Evolutionary conservation across 2,888 invertebrate genomes (phyloP).

Genomic region (Apodemia zela): DNA sequence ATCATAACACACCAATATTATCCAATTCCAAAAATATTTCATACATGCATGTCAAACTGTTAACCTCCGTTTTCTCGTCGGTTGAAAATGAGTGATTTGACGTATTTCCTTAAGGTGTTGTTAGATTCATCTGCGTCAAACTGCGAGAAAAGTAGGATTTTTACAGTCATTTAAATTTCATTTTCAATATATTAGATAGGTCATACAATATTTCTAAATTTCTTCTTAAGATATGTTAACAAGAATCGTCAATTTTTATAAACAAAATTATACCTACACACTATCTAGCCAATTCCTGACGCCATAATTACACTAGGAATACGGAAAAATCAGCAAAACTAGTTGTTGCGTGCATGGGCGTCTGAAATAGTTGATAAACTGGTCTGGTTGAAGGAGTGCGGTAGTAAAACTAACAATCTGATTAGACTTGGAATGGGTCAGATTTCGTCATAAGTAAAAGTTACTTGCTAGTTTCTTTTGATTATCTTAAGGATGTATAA

Average conservation of each 20-base stretch:
- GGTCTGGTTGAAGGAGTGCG: slow-evolving; percentile 30
- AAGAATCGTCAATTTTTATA: background rate
- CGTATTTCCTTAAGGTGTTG: too few relatives aligned
- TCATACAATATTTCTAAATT: too few relatives aligned
- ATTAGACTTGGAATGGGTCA: slow-evolving; percentile 29
- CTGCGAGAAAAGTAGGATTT: too few relatives aligned
- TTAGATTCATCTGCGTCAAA: too few relatives aligned
- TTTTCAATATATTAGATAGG: too few relatives aligned
- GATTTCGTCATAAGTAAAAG: slow-evolving; percentile 52
- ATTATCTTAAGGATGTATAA: background rate
- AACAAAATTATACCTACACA: background rate
- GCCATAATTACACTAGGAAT: slow-evolving; percentile 45
- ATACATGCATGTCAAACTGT: too few relatives aligned
- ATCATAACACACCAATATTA: too few relatives aligned
- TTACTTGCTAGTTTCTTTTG: slow-evolving; percentile 24
- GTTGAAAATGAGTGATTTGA: too few relatives aligned
- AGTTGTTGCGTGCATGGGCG: slow-evolving; percentile 38
- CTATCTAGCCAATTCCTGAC: slow-evolving; percentile 35
- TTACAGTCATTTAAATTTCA: too few relatives aligned
- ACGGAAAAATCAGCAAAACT: slow-evolving; percentile 48
- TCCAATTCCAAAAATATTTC: too few relatives aligned
- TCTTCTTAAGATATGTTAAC: too few relatives aligned
- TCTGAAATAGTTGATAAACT: slow-evolving; percentile 11
- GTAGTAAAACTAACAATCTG: slow-evolving; percentile 35
- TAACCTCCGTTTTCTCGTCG: too few relatives aligned